Conservation (phyloP, 2,888 invertebrate genomes). For the Melitaea athalia region DNA sequence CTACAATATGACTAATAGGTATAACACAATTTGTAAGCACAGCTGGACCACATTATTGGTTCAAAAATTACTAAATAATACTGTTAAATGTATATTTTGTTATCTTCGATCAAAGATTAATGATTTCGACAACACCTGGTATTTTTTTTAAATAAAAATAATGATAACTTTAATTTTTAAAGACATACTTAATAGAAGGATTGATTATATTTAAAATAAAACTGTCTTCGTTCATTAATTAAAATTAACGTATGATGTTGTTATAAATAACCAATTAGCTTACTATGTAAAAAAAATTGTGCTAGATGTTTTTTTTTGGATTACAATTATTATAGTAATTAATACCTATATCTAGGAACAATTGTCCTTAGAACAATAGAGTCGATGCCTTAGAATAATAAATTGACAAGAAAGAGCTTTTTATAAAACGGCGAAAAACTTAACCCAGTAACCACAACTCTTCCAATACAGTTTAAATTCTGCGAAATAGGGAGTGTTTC, state of each 20-base stretch:
- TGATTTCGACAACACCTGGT: not conserved
- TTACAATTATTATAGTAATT: no score
- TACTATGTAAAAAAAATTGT: no score
- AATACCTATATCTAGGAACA: no score
- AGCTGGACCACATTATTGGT: not conserved
- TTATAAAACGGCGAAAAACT: not conserved
- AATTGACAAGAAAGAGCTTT: not conserved
- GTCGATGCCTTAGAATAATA: no score
- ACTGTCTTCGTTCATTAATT: no score
- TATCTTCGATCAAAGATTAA: not conserved
- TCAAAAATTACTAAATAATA: not conserved
- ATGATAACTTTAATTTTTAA: no score
- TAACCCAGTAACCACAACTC: not conserved
- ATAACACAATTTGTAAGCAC: not conserved
- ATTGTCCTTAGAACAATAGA: no score
- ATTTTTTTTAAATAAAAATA: not conserved
- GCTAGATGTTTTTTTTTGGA: no score
- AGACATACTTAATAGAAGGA: no score
- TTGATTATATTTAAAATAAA: no score
- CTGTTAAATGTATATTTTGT: not conserved
- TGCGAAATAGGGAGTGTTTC: slow-evolving; percentile 16
- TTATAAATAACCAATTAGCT: no score
- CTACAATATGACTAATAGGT: not conserved
- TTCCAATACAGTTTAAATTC: slow-evolving; percentile 22
- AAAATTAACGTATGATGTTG: no score